Conservation (phyloP, 2,888 invertebrate genomes). For the Drosophila melanosoma region DNA sequence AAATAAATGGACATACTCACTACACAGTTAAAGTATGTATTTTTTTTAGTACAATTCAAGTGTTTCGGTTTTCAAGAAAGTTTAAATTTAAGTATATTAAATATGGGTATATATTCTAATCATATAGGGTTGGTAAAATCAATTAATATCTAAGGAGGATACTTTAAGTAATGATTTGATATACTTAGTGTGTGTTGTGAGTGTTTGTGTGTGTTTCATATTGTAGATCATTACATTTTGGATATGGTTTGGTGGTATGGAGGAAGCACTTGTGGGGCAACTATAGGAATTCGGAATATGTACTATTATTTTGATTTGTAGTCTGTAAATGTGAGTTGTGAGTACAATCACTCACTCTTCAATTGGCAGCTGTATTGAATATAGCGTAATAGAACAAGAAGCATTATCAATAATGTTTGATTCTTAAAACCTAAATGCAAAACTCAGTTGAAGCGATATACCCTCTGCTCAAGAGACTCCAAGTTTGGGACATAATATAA, state of each 20-base stretch:
- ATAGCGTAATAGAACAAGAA: slow-evolving; percentile 20
- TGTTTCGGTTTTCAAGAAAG: slow-evolving; percentile 41
- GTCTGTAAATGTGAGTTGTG: slow-evolving; percentile 26
- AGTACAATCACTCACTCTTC: slow-evolving; percentile 23
- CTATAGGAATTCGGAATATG: slow-evolving; percentile 62
- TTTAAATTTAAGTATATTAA: slow-evolving; percentile 49
- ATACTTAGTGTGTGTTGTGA: slow-evolving; percentile 42
- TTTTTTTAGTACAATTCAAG: slow-evolving; percentile 49
- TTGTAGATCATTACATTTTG: slow-evolving; percentile 41
- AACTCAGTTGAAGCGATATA: slow-evolving; percentile 46
- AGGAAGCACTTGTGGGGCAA: slow-evolving; percentile 75
- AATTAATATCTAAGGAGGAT: slow-evolving; percentile 70
- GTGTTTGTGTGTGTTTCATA: neutral
- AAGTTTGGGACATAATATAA: slow-evolving; percentile 28
- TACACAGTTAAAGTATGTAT: slow-evolving; percentile 34
- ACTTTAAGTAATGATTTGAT: slow-evolving; percentile 74
- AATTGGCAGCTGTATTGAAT: slow-evolving; percentile 60
- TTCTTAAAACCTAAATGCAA: slow-evolving; percentile 51
- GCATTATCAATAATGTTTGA: slow-evolving; percentile 40
- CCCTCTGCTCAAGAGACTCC: slow-evolving; percentile 39
- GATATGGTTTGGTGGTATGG: slow-evolving; percentile 58
- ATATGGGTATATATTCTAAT: slow-evolving; percentile 54
- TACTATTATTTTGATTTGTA: slow-evolving; percentile 51
- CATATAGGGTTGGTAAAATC: slow-evolving; percentile 58
- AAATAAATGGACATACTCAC: slow-evolving; percentile 55